These are phyloP conservation scores for Siphlonurus alternatus DNA, from an alignment of 2,888 invertebrate species.

Conservation along the genomic window DNA sequence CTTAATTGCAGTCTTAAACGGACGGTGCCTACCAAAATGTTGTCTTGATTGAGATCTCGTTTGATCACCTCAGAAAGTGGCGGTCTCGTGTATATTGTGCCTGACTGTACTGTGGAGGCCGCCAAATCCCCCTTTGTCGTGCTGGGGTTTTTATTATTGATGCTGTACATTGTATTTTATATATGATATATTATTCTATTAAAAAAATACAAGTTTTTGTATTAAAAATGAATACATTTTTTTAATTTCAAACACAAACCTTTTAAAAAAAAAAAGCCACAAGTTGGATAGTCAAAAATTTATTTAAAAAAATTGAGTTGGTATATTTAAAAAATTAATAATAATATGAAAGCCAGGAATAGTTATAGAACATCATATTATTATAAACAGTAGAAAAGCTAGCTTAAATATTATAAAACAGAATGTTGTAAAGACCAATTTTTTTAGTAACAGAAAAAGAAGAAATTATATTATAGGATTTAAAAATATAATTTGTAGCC, in stretches of 20 bases:
- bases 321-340: no score
- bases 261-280: background rate
- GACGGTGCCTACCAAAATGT: background rate
- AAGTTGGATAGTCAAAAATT: no score
- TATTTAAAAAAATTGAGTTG: no score
- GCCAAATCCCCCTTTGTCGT: background rate
- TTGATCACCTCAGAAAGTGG: background rate
- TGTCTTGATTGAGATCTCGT: background rate
- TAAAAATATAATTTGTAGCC: no score
- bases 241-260: background rate
- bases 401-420: no score
- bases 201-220: background rate
- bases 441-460: no score
- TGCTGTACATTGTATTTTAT: background rate
- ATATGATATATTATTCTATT: background rate
- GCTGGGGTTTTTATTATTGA: background rate
- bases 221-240: background rate
- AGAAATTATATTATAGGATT: no score
- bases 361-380: no score
- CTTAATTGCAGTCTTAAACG: background rate
- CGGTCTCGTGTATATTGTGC: background rate
- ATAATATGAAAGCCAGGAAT: no score
- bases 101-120: no score
- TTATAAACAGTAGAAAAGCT: no score
- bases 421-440: no score